Conservation (phyloP, 2,888 invertebrate genomes). For the Sacculina carcini region DNA sequence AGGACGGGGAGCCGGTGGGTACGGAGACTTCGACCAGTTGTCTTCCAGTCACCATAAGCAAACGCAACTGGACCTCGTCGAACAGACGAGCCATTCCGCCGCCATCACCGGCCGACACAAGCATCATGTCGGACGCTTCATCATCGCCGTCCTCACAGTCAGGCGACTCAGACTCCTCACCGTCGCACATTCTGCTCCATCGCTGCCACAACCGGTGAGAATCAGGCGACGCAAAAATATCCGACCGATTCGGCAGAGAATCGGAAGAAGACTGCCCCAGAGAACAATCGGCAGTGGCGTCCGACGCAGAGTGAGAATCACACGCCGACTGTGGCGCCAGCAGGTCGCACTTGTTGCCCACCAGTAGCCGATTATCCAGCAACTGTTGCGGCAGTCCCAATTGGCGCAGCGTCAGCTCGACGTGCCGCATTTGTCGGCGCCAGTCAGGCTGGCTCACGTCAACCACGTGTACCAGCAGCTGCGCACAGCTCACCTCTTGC, state of each 20-base stretch:
- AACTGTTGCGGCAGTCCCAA: slow-evolving; percentile 25
- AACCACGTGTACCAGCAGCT: slow-evolving; percentile 47
- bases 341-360: slow-evolving; percentile 47
- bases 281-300: no score
- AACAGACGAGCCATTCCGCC: slow-evolving; percentile 24
- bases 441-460: slow-evolving; percentile 47
- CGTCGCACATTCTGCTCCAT: no score
- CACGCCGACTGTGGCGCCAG: slow-evolving; percentile 14
- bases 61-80: slow-evolving; percentile 22
- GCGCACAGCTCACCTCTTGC: slow-evolving; percentile 47
- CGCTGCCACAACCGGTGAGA: no score
- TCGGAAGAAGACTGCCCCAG: no score
- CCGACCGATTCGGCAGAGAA: no score
- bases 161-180: no score
- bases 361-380: slow-evolving; percentile 30
- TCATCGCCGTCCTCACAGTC: no score
- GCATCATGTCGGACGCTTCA: background rate
- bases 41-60: slow-evolving; percentile 28
- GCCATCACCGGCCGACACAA: background rate
- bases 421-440: slow-evolving; percentile 36
- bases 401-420: slow-evolving; percentile 32
- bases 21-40: slow-evolving; percentile 28
- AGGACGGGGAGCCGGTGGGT: slow-evolving; percentile 28
- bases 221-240: no score
- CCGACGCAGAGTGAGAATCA: no score